Evolutionary conservation across 2,888 invertebrate genomes (phyloP), one percentile per base, ranked within the genome.

Genomic region (Apodemia duryi): DNA sequence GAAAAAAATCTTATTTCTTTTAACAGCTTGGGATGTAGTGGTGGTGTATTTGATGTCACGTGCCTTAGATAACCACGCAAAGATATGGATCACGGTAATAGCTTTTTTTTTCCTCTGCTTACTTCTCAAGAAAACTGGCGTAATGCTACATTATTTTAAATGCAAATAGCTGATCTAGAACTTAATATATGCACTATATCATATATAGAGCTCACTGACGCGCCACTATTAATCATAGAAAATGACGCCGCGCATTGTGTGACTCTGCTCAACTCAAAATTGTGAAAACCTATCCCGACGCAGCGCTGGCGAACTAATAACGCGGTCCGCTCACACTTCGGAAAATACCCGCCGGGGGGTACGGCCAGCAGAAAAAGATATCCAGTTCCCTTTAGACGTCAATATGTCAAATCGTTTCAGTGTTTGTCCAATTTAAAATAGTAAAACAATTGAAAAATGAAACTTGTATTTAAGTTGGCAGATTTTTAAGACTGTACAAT

Each of bases 271-370:
- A 73, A 82, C 82, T 87, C 88, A 90, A 91, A 91, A 91, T 88
- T 91, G 89, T 91, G 90, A 91, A 91, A 91, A 91, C 90, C 90
- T 90, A 87, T 83, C 84, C 85, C 78, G 80, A 74, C 77, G 82
- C 77, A 78, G 79, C 74, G 71, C 73, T 70, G 77, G 74, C 80
- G 85, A 82, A 88, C 90, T 91, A 88, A 89, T 90, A 91, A 86
- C 88, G 82, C 75, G 76, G 69, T 70, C 76, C 83, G 79, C 85
- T 82, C 88, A 87, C 87, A 88, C 88, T 86, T 86, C 79, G 79
- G 78, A 76, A 83, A 83, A 82, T 83, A 69, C 85, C 84, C 82
- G 74, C 73, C 71, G 83, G 83, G 84, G 80, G 84, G 87, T 86
- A 89, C 81, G 62, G 84, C 70, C 65, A 49, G 80, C 85, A 85